Base-by-base conservation (phyloP, 2,888 invertebrate genomes). In the Lordiphosa fenestrarum region DNA sequence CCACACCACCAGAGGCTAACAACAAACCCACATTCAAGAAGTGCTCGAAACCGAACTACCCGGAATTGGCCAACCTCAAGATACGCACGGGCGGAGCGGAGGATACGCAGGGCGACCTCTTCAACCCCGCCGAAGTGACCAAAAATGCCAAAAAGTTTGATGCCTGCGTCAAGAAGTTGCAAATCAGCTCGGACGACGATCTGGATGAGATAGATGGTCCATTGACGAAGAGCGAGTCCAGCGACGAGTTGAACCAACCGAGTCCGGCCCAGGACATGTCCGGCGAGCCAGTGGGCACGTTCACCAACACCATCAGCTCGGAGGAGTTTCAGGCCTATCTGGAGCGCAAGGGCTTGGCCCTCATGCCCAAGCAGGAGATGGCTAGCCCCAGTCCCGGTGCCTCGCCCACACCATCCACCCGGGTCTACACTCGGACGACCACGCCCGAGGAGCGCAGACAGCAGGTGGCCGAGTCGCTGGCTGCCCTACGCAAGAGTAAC, bases 71-170 rank as follows among this genome's bases (percentile, higher is more conserved):
- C 1, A 86, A 89, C 53, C 84, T 90, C 10, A 89, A 89, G 69
- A 88, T 90, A 1, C 86, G 88, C 67, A 86, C 85, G 2, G 90
- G 90, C 39, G 88, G 88, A 0, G 58, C 85, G 21, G 73, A 67
- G 3, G 4, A 6, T 7, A 15, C 58, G 1, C 87, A 87, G 46
- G 86, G 83, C 4, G 86, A 84, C 3, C 77, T 83, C 3, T 87
- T 89, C 52, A 89, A 89, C 81, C 86, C 88, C n/a, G 84, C 84
- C 38, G 90, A 90, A 66, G 89, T 90, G 0, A 86, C 87, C 37
- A 84, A 88, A 50, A 90, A 90, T 73, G 90, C 88, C 7, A 89
- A 88, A 66, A 89, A 88, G 55, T 90, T 90, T 51, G 90, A 90
- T 63, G 89, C 88, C 52, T 76, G 90, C 12, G 88, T 89, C 0